Percentiles rank a stretch among this genome's conserved stretches.
These are phyloP conservation scores for Polyploca ridens DNA, from an alignment of 2,888 invertebrate species.

Conservation along the genomic window DNA sequence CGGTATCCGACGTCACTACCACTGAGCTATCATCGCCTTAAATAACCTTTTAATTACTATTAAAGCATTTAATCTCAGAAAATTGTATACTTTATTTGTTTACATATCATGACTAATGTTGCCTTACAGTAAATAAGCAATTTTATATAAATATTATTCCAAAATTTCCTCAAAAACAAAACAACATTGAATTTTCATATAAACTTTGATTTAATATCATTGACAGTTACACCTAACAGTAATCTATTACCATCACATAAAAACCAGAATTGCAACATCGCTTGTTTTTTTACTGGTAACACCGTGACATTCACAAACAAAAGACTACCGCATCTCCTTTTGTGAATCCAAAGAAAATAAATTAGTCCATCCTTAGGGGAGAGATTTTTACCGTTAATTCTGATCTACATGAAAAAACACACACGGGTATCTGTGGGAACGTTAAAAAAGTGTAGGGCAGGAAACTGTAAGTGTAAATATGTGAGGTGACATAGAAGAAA, in stretches of 20 bases:
- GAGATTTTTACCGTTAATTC: constrained; percentile 80
- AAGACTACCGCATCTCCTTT: constrained; percentile 73
- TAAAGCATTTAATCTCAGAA: too few species aligned
- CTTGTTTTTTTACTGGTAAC: constrained; percentile 49
- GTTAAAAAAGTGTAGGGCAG: constrained; percentile 72
- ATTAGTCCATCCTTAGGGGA: constrained; percentile 82
- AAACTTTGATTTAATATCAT: neutral
- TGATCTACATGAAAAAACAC: constrained; percentile 74
- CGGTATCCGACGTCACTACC: too few species aligned
- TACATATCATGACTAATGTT: too few species aligned
- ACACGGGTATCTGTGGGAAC: constrained; percentile 77
- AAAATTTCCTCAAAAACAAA: too few species aligned
- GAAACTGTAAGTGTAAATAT: constrained; percentile 79
- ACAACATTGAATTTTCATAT: too few species aligned
- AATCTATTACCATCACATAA: constrained; percentile 1
- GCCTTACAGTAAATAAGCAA: too few species aligned
- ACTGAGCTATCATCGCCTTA: too few species aligned
- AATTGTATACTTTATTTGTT: too few species aligned
- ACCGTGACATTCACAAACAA: constrained; percentile 68
- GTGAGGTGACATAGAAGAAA: constrained; percentile 68
- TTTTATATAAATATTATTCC: too few species aligned
- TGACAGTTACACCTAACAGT: neutral
- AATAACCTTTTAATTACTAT: too few species aligned
- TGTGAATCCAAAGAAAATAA: constrained; percentile 75
- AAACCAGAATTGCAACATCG: constrained; percentile 27